These are phyloP conservation scores for Phallusia fumigata DNA, from an alignment of 23 tunicate species.

Conservation along the genomic window DNA sequence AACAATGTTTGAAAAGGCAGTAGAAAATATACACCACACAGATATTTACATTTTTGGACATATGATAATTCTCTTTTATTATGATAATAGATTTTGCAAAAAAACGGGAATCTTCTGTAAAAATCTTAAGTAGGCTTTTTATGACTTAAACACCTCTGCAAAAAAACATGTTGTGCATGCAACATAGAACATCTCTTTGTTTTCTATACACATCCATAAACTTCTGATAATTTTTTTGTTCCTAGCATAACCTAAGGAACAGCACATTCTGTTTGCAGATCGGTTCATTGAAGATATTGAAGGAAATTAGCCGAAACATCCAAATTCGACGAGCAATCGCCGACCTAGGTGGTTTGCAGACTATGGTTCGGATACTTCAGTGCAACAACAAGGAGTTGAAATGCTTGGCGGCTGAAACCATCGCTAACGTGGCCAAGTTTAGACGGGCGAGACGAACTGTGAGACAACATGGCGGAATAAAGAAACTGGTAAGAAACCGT, in stretches of 20 bases:
- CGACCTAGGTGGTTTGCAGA: slow-evolving; percentile 93
- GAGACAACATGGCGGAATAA: slow-evolving; percentile 93
- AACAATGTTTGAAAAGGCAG: too few relatives aligned
- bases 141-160: too few relatives aligned
- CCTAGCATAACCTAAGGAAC: neutral
- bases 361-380: slow-evolving; percentile 89
- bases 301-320: slow-evolving; percentile 83
- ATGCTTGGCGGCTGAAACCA: slow-evolving; percentile 94
- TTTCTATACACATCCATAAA: too few relatives aligned
- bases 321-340: slow-evolving; percentile 96
- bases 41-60: too few relatives aligned
- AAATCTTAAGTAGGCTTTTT: too few relatives aligned
- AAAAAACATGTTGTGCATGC: too few relatives aligned
- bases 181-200: too few relatives aligned
- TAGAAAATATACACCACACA: too few relatives aligned
- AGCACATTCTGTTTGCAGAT: slow-evolving; percentile 39
- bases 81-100: too few relatives aligned
- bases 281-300: slow-evolving; percentile 92
- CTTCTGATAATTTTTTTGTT: too few relatives aligned
- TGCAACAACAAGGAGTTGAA: slow-evolving; percentile 82
- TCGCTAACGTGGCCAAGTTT: slow-evolving; percentile 95
- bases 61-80: too few relatives aligned
- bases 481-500: slow-evolving; percentile 79
- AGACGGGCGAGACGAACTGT: slow-evolving; percentile 89
- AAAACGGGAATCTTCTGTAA: too few relatives aligned